Percentiles rank a stretch among this genome's conserved stretches.
Conservation (phyloP, 2,888 invertebrate genomes). For the Scelioninae gen. 2 region DNA sequence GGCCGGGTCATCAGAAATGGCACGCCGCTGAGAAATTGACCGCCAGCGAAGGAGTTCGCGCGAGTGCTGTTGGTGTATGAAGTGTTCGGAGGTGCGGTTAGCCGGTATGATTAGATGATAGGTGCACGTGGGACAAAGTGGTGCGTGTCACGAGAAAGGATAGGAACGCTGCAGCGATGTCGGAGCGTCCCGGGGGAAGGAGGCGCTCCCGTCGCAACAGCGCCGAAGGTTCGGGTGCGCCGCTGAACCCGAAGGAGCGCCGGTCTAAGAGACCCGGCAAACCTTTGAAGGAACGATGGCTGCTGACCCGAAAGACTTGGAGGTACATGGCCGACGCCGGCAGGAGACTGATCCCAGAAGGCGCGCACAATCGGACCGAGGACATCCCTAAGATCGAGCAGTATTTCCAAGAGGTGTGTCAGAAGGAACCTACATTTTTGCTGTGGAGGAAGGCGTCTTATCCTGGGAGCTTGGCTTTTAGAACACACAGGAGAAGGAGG, state of each 20-base stretch:
- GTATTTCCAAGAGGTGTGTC: conserved; percentile 89
- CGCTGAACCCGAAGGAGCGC: conserved; percentile 77
- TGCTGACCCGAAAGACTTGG: conserved; percentile 92
- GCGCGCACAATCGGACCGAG: conserved; percentile 83
- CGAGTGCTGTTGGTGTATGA: conserved; percentile 22
- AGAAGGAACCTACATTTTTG: conserved; percentile 85
- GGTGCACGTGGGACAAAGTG: conserved; percentile 66
- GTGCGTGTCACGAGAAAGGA: conserved; percentile 73
- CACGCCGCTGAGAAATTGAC: neutral
- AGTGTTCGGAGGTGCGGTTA: conserved; percentile 10
- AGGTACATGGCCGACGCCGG: conserved; percentile 95
- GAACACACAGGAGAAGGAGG: conserved; percentile 76
- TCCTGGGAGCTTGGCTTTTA: conserved; percentile 80
- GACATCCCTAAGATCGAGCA: conserved; percentile 89
- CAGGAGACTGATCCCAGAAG: conserved; percentile 89
- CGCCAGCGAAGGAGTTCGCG: conserved; percentile 2
- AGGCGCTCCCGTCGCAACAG: conserved; percentile 73
- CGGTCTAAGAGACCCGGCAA: conserved; percentile 79
- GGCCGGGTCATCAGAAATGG: neutral
- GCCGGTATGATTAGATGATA: conserved; percentile 29
- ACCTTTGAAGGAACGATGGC: conserved; percentile 86
- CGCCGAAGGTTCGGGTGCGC: conserved; percentile 64
- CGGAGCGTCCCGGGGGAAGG: conserved; percentile 71
- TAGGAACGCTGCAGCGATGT: conserved; percentile 71
- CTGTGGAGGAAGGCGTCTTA: conserved; percentile 90